Base-by-base conservation (phyloP, 2,888 invertebrate genomes). In the Eledona agricola region DNA sequence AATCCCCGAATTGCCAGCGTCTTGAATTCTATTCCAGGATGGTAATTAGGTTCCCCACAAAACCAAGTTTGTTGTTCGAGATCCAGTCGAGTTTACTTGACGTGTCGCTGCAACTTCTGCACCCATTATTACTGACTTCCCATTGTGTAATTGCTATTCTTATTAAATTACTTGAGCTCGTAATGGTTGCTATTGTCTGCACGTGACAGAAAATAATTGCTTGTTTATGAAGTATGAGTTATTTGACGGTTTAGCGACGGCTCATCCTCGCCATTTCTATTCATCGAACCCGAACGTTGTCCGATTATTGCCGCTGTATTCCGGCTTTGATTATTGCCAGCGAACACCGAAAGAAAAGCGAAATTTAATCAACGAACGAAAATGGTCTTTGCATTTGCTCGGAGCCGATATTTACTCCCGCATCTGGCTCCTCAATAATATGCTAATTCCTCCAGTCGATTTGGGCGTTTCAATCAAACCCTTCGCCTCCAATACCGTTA, bases 131-230 rank as follows among this genome's bases (percentile, higher is more conserved):
- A 64, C 60, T 59, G 63, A 66, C 61, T 68, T 61, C 62, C 62
- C 60, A 66, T 69, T 70, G 67, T 67, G 61, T 69, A 69, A 70
- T 69, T 70, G 67, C 64, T 65, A 67, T 67, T 69, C 64, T 66
- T 67, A 69, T 66, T 62, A 62, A 67, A 65, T 68, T 67, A 67
- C 60, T 56, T 59, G 50, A 37, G 54, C 42, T 46, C 37, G 56
- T 56, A 61, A 59, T 55, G 56, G 53, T 38, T 45, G 40, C 56
- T 49, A 56, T 61, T 55, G 57, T 63, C 59, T 62, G 64, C 57
- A 46, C 54, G 58, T 62, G 62, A 62, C 64, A 56, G 55, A 57
- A 58, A 63, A 60, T 60, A 58, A 60, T 58, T 61, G 50, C 43
- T 40, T 57, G 62, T 58, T 59, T 58, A 58, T 57, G 46, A 56